These are phyloP conservation scores for Stigmatopora argus DNA, from an alignment of 2,113 vertebrate genomes.

Conservation along the genomic window DNA sequence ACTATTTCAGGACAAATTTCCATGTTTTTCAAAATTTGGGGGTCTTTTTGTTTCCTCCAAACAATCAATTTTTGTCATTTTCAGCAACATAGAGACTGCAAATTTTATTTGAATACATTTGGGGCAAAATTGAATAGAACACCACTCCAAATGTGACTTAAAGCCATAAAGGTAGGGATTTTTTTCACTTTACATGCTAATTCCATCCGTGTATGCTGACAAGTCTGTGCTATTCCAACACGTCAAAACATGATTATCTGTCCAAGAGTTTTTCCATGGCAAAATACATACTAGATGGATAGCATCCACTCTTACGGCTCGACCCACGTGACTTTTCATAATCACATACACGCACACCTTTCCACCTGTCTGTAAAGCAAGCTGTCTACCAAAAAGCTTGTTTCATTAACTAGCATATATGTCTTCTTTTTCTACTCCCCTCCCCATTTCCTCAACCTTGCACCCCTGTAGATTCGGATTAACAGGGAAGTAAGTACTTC, in stretches of 20 bases:
- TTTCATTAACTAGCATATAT: slow-evolving; percentile 74
- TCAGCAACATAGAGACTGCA: background rate
- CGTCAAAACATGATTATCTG: background rate
- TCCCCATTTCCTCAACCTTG: slow-evolving; percentile 69
- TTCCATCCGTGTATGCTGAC: background rate
- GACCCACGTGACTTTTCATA: slow-evolving; percentile 1
- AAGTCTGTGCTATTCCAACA: background rate
- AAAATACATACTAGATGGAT: background rate
- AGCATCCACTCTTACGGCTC: background rate
- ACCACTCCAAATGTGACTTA: background rate
- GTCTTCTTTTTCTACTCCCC: slow-evolving; percentile 74
- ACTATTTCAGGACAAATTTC: too few species aligned
- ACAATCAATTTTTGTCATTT: background rate
- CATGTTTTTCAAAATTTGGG: too few species aligned
- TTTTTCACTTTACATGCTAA: background rate
- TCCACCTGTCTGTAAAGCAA: slow-evolving; percentile 55
- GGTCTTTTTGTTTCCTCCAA: too few species aligned
- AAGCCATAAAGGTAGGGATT: background rate
- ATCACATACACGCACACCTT: slow-evolving; percentile 14
- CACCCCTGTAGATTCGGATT: slow-evolving; percentile 83
- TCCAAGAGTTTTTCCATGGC: too few species aligned
- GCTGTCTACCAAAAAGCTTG: slow-evolving; percentile 57
- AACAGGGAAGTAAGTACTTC: slow-evolving; percentile 85
- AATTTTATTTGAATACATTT: background rate
- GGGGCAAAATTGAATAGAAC: background rate